Percentiles rank a stretch among this genome's conserved stretches.
phyloP scores from a whole-genome alignment of 2,797 vertebrate species.

The Anabacerthia variegaticeps region DNA sequence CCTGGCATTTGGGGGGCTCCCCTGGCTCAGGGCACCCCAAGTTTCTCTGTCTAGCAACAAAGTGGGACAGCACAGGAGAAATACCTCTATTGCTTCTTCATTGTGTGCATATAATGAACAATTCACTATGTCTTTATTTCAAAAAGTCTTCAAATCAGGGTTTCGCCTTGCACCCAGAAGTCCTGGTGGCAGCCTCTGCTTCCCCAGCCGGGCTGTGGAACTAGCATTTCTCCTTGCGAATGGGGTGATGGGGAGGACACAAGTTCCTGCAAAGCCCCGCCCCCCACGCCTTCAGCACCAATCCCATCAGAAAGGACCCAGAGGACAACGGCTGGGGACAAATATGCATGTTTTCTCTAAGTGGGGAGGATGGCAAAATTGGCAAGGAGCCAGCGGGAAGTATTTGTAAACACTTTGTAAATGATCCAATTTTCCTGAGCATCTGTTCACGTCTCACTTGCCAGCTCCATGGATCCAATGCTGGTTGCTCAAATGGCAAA shows the following conservation, averaged over 20 bases:
- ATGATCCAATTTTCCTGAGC: slow-evolving; percentile 65
- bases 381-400: not conserved
- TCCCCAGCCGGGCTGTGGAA: not conserved
- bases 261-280: not conserved
- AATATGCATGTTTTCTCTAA: not conserved
- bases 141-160: not conserved
- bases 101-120: not conserved
- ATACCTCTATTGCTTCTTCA: not conserved
- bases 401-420: slow-evolving; percentile 66
- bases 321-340: not conserved
- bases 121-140: not conserved
- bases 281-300: not conserved
- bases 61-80: not conserved
- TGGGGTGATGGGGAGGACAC: not conserved
- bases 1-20: not conserved
- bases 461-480: not conserved
- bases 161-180: not conserved
- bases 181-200: not conserved
- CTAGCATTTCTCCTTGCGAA: not conserved
- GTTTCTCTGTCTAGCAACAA: not conserved
- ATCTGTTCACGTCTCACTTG: slow-evolving; percentile 52
- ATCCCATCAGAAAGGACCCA: not conserved
- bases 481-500: not conserved
- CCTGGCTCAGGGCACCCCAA: not conserved
- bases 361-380: slow-evolving; percentile 26